Base-by-base conservation (phyloP, 2,888 invertebrate species). In the Ormyrus labotus region DNA sequence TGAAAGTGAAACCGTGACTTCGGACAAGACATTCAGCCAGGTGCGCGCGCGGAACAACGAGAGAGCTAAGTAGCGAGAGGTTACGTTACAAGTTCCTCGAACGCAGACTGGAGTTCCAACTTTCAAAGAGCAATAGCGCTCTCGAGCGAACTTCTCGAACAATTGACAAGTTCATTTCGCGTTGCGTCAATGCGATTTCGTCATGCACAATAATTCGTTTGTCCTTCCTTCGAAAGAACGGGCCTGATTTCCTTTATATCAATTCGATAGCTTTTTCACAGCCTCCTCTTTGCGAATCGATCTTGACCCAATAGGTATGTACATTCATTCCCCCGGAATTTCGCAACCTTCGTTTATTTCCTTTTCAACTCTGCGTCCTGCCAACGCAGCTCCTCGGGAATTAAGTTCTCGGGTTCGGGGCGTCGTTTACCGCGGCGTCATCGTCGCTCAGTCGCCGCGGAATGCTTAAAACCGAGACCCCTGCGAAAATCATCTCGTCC, bases 91-190 rank as follows among this genome's bases (percentile, higher is more conserved):
- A 76, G 53, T 76, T 77, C 64, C 47, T 61, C 53, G 61, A 63
- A 69, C 67, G 45, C 11, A 72, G 9, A 19, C 19, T 3, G 13
- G 13, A 58, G 34, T 51, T n/a, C 45, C 58, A 51, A 60, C 58
- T 73, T 65, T 65, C 48, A 48, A 55, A 48, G 48, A 45, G 48
- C n/a, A 57, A 69, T 34, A 34, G 34, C 50, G 58, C n/a, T 45
- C 58, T 67, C 13, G 6, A 73, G 48, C 47, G 9, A 75, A 34
- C 4, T 76, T 58, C 13, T 10, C n/a, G 64, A 60, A 70, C 67
- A 78, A 67, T 77, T 50, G 77, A 70, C 64, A 76, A 77, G 61
- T 64, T 77, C 61, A 76, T 76, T 76, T 64, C 10, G n/a, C 5
- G 57, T 19, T 19, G 5, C 53, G 19, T 53, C 45, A 13, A 47